Percentiles rank a stretch among this genome's conserved stretches.
Conservation (phyloP, 2,888 invertebrate species). For the Pasiphila rectangulata region DNA sequence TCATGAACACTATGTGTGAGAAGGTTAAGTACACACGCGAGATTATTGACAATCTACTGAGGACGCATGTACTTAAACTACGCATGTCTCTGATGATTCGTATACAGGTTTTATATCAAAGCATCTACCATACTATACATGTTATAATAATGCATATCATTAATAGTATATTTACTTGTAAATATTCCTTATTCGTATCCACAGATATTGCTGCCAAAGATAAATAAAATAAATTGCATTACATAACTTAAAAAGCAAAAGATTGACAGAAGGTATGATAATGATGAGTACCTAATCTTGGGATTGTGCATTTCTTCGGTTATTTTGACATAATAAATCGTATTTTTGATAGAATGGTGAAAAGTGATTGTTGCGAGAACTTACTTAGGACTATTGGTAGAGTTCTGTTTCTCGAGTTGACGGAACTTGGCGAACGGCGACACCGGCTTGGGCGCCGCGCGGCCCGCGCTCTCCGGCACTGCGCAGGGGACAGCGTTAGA, state of each 20-base stretch:
- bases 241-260: slow-evolving; percentile 55
- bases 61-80: slow-evolving; percentile 31
- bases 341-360: neutral
- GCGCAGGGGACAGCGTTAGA: too few relatives aligned
- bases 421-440: slow-evolving; percentile 95
- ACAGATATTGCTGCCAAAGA: slow-evolving; percentile 68
- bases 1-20: slow-evolving; percentile 26
- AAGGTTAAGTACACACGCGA: slow-evolving; percentile 31
- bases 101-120: slow-evolving; percentile 42
- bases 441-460: slow-evolving; percentile 83
- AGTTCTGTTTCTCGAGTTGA: slow-evolving; percentile 93
- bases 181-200: slow-evolving; percentile 67
- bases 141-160: slow-evolving; percentile 56
- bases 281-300: too few relatives aligned
- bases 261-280: slow-evolving; percentile 28
- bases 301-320: slow-evolving; percentile 5
- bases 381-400: slow-evolving; percentile 90
- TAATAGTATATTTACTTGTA: slow-evolving; percentile 67
- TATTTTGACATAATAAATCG: neutral
- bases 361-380: slow-evolving; percentile 34
- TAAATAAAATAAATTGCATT: slow-evolving; percentile 65
- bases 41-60: slow-evolving; percentile 31
- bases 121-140: slow-evolving; percentile 60
- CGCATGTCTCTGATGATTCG: slow-evolving; percentile 27
- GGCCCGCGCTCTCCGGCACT: slow-evolving; percentile 80